Evolutionary conservation across 1,140 invertebrate species (phyloP), one percentile per base, ranked within the genome.

Genomic region (Acyrthosiphon pisum): DNA sequence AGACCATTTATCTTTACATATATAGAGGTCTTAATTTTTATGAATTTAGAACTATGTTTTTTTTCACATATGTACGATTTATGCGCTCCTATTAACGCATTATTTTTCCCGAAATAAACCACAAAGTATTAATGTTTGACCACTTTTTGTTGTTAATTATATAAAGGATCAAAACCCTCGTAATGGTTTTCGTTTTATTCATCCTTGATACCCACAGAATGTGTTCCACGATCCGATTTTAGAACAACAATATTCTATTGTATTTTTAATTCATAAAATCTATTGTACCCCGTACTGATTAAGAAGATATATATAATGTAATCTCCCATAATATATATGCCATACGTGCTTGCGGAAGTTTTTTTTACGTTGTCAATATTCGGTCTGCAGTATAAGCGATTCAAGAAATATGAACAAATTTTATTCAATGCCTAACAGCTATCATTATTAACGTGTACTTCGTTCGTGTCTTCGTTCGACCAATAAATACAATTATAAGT

Each of bases 161-260:
- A 30, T 30, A 46, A 26, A 86, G 41, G 83, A 86, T 86, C 11
- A 86, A 68, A 68, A 68, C 60, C 60, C 60, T 37, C 8, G 35
- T 41, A 83, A 83, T 37, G 37, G 8, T 41, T 83, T 41, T 37
- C 81, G 22, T 83, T 37, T 83, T 37, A 83, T 83, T 83, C 41
- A 9, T 44, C 41, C 83, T 86, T 86, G 41, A 30, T 46, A 30
- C 37, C 44, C 23, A 46, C 44, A 41, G 44, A 86, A 86, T 86
- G 83, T 86, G 46, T 46, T 86, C 41, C 8, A 1, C 41, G 41
- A 86, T 86, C 23, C 83, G 26, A 46, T 86, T 86, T 86, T 11
- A 86, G 23, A 86, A 46, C 23, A 86, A 46, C 26, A 86, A 86
- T 86, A 86, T 86, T 44, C 41, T 26, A 86, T 86, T 86, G 83